phyloP scores from a whole-genome alignment of 2,888 invertebrate species.

The Portevinia maculata region DNA sequence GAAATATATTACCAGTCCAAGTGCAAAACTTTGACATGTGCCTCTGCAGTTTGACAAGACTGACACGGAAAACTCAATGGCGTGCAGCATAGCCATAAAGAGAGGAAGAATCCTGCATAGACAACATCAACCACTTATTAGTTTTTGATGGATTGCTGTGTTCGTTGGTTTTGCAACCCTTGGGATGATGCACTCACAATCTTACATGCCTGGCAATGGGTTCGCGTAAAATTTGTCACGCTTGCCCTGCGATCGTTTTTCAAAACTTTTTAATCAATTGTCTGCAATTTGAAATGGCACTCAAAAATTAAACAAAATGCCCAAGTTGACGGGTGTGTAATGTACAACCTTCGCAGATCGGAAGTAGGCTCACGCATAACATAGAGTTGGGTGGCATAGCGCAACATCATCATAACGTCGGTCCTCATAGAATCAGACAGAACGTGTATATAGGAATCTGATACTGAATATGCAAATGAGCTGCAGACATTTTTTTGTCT shows the following conservation, averaged over 20 bases:
- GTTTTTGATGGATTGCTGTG: slow-evolving; percentile 60
- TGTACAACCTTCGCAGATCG: slow-evolving; percentile 43
- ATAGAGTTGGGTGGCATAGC: slow-evolving; percentile 13
- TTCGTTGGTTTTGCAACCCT: background rate
- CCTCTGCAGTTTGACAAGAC: slow-evolving; percentile 60
- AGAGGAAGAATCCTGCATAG: slow-evolving; percentile 14
- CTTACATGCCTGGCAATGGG: slow-evolving; percentile 47
- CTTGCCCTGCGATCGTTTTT: slow-evolving; percentile 46
- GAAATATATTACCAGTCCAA: slow-evolving; percentile 8
- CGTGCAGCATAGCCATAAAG: slow-evolving; percentile 36
- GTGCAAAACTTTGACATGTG: slow-evolving; percentile 56
- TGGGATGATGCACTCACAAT: no score
- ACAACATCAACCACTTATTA: slow-evolving; percentile 26
- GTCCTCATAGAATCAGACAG: slow-evolving; percentile 17
- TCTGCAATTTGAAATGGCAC: slow-evolving; percentile 42
- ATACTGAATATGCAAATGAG: slow-evolving; percentile 68
- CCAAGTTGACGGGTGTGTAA: slow-evolving; percentile 20
- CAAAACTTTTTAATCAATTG: slow-evolving; percentile 49
- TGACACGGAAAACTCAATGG: slow-evolving; percentile 38
- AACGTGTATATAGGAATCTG: slow-evolving; percentile 38
- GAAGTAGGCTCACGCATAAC: slow-evolving; percentile 36
- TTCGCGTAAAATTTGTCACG: slow-evolving; percentile 60
- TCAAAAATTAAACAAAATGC: slow-evolving; percentile 30
- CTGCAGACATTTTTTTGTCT: background rate
- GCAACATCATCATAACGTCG: slow-evolving; percentile 13